Evolutionary conservation across 2,113 vertebrate species (phyloP), one percentile per base, ranked within the genome.

Genomic region (Manacus vitellinus): DNA sequence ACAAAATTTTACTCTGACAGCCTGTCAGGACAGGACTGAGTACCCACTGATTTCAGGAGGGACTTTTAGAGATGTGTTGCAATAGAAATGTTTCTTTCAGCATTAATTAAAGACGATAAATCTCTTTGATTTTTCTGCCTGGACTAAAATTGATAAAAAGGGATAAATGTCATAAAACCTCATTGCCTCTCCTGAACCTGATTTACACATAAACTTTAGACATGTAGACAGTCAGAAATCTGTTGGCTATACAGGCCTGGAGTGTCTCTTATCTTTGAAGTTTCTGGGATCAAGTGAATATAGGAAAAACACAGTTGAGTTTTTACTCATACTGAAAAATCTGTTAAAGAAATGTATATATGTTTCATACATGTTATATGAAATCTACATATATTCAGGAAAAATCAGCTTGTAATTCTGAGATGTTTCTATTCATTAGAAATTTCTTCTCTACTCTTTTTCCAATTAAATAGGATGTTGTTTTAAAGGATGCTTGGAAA

Each of bases 401-500:
- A 73, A 88, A 23, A 56, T 12, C 19, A 47, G 5, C 5, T 44
- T 80, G 14, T 41, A 62, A 21, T 70, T 89, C 31, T 18, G 33
- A 85, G 16, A 23, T 58, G 1, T 6, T 62, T 44, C 35, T 44
- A 33, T 83, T 91, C 2, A 51, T 43, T 21, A 59, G 35, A 76
- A 85, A 52, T 15, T 12, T 84, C 12, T 76, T 58, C 14, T 92
- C 6, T 3, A 5, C 14, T 88, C 21, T 43, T 66, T 76, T 68
- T 58, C 8, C 13, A 54, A 1, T 70, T 28, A 65, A 82, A 58
- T 23, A 46, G 27, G 6, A 18, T 16, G 9, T 3, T 17, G 3
- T 71, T 93, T 67, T 85, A 89, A 91, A 93, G 39, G 30, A 14
- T 2, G 3, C 21, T 94, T 79, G 83, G 44, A 80, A 89, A 74